A percentile compares a stretch with the other conserved stretches of the same genome.
phyloP scores from a whole-genome alignment of 2,797 vertebrate genomes.

The Triplophysa bombifrons region DNA sequence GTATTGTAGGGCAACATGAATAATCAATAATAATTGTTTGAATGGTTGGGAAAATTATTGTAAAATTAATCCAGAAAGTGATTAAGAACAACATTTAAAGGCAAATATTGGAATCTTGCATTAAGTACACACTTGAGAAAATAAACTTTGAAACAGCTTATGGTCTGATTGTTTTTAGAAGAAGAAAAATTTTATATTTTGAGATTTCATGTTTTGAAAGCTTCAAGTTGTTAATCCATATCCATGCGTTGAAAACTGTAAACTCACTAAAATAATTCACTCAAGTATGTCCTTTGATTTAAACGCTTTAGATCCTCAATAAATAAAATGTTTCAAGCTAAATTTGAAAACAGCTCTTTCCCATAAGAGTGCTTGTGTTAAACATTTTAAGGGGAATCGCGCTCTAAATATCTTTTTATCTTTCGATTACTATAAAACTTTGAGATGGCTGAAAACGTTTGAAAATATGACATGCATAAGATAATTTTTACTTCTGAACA shows the following conservation, averaged over 20 bases:
- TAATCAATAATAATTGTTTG: slow-evolving; percentile 6
- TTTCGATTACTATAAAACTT: neutral
- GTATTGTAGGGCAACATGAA: slow-evolving; percentile 12
- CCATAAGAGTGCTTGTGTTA: neutral
- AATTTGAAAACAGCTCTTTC: neutral
- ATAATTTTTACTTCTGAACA: neutral
- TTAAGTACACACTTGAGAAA: too few species aligned
- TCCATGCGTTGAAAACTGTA: neutral
- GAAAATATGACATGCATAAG: neutral
- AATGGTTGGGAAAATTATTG: slow-evolving; percentile 3
- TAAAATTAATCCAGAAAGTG: slow-evolving; percentile 12
- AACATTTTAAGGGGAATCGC: neutral
- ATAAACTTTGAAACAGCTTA: neutral
- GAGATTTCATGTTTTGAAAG: neutral
- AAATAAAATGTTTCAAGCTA: neutral
- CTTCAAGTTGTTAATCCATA: neutral
- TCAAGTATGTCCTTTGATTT: neutral
- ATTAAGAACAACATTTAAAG: neutral
- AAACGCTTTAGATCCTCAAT: neutral
- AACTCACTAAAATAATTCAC: slow-evolving; percentile 9
- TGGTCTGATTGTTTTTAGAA: neutral
- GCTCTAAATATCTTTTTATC: neutral
- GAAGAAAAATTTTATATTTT: neutral
- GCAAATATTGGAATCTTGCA: neutral
- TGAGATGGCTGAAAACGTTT: neutral